A percentile compares a stretch with the other conserved stretches of the same genome.
These are phyloP conservation scores for Heliocidaris tuberculata DNA, from an alignment of 35 echinoderm and acorn worm species.

Conservation along the genomic window DNA sequence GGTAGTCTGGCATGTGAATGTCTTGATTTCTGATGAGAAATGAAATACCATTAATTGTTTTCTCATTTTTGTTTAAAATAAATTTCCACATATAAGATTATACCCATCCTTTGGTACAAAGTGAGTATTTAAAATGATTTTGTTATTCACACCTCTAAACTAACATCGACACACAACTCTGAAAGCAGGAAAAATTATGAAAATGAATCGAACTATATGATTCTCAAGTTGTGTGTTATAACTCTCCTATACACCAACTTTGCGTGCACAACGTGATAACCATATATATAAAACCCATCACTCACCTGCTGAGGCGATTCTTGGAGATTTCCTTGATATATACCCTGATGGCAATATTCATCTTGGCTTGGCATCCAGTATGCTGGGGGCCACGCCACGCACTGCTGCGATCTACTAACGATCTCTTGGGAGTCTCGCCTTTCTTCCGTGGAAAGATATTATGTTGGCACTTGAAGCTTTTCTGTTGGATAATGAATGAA, in stretches of 20 bases:
- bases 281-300: not conserved
- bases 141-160: too few relatives aligned
- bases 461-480: conserved; percentile 7
- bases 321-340: conserved; percentile 20
- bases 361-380: conserved; percentile 20
- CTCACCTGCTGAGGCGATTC: not conserved
- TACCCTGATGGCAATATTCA: conserved; percentile 29
- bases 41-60: too few relatives aligned
- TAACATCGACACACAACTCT: too few relatives aligned
- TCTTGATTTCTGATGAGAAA: not conserved
- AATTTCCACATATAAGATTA: too few relatives aligned
- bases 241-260: too few relatives aligned
- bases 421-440: not conserved
- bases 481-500: not conserved
- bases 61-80: too few relatives aligned
- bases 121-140: too few relatives aligned
- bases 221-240: too few relatives aligned
- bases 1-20: conserved; percentile 24
- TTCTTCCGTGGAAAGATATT: conserved; percentile 20
- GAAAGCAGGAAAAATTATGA: too few relatives aligned
- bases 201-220: too few relatives aligned
- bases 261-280: too few relatives aligned
- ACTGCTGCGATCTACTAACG: not conserved
- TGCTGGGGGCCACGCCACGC: conserved; percentile 6
- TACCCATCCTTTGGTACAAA: too few relatives aligned